Conservation (phyloP, 2,888 invertebrate species). For the Taphrorychus bicolor region DNA sequence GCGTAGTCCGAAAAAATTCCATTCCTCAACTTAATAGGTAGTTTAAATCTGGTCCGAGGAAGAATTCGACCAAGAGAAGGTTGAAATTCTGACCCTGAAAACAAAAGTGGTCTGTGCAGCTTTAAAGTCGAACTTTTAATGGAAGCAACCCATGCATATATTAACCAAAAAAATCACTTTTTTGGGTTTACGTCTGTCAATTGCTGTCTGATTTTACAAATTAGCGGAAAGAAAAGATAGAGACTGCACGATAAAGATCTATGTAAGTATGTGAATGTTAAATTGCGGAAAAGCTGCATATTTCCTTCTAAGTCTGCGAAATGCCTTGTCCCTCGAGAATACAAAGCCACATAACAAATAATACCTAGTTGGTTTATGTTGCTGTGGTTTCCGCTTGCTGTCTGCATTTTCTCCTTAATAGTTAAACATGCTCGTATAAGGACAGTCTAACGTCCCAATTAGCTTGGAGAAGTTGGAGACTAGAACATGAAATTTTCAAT, state of each 20-base stretch:
- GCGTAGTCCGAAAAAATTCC: conserved; percentile 15
- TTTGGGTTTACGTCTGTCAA: neutral
- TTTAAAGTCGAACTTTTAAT: conserved; percentile 20
- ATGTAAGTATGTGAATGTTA: conserved; percentile 31
- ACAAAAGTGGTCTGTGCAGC: conserved; percentile 19
- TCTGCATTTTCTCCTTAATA: conserved; percentile 1
- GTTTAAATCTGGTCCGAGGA: conserved; percentile 16
- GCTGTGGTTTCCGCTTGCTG: conserved; percentile 25
- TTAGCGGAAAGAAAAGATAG: conserved; percentile 3
- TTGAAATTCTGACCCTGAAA: conserved; percentile 24
- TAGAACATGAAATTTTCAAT: neutral
- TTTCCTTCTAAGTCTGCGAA: conserved; percentile 30
- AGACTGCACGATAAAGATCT: conserved; percentile 31
- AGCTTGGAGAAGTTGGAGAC: no score
- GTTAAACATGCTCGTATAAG: neutral
- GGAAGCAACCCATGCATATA: conserved; percentile 21
- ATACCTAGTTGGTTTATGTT: conserved; percentile 22
- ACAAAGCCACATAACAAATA: conserved; percentile 36
- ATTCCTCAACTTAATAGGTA: conserved; percentile 20
- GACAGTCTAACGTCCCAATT: conserved; percentile 14
- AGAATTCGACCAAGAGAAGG: conserved; percentile 7
- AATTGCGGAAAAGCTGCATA: conserved; percentile 32
- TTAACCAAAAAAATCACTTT: neutral
- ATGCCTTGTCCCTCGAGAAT: conserved; percentile 16
- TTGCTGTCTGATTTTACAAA: conserved; percentile 8